Conservation (phyloP, 2,113 vertebrate genomes). For the Daubentonia madagascariensis region DNA sequence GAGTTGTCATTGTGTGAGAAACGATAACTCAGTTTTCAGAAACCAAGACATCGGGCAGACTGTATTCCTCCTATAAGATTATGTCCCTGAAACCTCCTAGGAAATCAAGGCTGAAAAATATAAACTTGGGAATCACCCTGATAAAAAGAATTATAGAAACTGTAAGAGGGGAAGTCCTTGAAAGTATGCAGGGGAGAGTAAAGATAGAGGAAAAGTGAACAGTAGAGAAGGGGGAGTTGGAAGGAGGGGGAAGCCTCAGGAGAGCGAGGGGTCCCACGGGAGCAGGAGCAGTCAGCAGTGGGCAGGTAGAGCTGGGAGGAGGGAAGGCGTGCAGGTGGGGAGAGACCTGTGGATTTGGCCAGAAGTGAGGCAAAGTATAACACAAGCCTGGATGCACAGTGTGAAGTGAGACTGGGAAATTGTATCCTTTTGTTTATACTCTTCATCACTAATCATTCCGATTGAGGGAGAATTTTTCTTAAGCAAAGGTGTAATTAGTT, state of each 20-base stretch:
- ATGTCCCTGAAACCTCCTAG: neutral
- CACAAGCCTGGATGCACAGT: neutral
- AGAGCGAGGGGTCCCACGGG: neutral
- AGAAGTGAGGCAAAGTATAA: neutral
- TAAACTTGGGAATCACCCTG: neutral
- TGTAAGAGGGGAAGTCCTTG: neutral
- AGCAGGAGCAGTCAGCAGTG: no score
- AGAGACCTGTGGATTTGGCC: neutral
- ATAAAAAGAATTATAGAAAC: neutral
- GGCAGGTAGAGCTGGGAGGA: neutral
- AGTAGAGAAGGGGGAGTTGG: neutral
- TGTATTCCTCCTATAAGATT: neutral
- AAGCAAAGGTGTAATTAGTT: neutral
- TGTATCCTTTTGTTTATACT: neutral
- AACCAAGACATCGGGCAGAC: neutral
- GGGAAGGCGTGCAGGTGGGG: rapidly evolving
- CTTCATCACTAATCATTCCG: neutral
- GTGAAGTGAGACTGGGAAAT: neutral
- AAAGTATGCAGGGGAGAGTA: neutral
- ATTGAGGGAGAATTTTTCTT: neutral
- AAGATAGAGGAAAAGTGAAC: neutral
- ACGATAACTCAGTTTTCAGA: neutral
- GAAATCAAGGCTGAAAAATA: neutral
- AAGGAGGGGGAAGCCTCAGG: neutral
- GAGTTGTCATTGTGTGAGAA: neutral